Evolutionary conservation across 2,113 vertebrate genomes (phyloP).

Genomic region (Tetrao urogallus): DNA sequence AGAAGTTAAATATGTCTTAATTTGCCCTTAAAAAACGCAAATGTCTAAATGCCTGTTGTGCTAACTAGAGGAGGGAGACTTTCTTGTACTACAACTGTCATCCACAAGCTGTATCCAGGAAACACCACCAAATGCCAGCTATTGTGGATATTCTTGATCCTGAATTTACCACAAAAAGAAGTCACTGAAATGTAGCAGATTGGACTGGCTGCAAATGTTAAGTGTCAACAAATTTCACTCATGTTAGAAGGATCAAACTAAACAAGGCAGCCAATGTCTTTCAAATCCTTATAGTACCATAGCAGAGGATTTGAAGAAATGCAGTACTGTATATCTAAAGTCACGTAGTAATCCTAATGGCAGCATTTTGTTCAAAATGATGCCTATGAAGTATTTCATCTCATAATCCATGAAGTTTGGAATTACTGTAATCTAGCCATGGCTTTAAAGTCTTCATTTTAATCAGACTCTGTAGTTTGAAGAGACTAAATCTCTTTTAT

Average conservation of each 20-base stretch:
- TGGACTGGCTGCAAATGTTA: constrained; percentile 50
- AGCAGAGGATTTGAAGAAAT: constrained; percentile 40
- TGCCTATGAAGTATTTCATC: constrained; percentile 39
- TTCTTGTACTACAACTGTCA: neutral
- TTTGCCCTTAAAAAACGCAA: constrained; percentile 19
- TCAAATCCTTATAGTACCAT: neutral
- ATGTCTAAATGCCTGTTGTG: constrained; percentile 1
- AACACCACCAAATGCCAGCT: neutral
- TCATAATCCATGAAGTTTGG: constrained; percentile 47
- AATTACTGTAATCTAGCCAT: constrained; percentile 49
- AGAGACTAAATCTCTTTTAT: constrained; percentile 44
- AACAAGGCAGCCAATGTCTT: constrained; percentile 46
- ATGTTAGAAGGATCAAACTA: constrained; percentile 25
- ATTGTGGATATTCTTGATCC: neutral
- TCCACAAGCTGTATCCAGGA: neutral
- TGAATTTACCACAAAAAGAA: neutral
- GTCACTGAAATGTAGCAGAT: constrained; percentile 34
- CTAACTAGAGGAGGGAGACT: neutral
- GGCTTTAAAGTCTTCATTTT: constrained; percentile 55
- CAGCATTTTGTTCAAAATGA: constrained; percentile 22
- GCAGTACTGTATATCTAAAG: neutral
- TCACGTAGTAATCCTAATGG: constrained; percentile 49
- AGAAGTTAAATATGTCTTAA: neutral
- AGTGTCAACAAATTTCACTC: constrained; percentile 46
- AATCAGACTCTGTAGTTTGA: constrained; percentile 38